Percentiles rank a stretch among this genome's conserved stretches.
These are phyloP conservation scores for Centropus unirufus DNA, from an alignment of 2,113 vertebrate species.

Conservation along the genomic window DNA sequence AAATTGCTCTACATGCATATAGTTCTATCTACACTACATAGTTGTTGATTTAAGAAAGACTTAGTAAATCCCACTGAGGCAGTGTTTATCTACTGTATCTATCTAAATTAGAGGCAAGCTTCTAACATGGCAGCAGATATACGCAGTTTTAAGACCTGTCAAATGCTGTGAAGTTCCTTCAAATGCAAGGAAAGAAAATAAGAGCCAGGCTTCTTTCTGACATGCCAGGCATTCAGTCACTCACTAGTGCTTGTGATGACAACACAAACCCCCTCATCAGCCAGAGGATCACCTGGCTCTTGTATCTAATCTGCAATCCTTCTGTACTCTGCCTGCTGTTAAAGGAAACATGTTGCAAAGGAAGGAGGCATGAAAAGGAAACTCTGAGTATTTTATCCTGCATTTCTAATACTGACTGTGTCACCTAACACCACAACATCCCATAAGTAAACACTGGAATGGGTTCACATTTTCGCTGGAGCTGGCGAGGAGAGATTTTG, in stretches of 20 bases:
- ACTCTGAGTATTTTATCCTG: background rate
- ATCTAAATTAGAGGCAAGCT: constrained; percentile 56
- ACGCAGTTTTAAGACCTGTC: constrained; percentile 50
- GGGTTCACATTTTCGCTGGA: background rate
- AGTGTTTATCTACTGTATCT: constrained; percentile 39
- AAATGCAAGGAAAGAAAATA: constrained; percentile 9
- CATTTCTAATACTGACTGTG: background rate
- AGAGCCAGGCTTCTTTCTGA: constrained; percentile 36
- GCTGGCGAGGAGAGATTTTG: background rate
- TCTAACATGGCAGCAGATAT: constrained; percentile 54
- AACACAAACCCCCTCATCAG: background rate
- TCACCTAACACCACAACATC: background rate
- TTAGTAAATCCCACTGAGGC: constrained; percentile 42
- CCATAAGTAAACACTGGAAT: background rate
- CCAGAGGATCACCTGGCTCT: constrained; percentile 35
- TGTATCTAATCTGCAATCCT: background rate
- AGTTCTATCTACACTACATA: constrained; percentile 1
- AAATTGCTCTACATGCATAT: constrained; percentile 29
- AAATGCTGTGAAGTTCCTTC: constrained; percentile 36
- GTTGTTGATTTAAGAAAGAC: constrained; percentile 37
- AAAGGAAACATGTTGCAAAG: constrained; percentile 34
- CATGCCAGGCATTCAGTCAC: constrained; percentile 13
- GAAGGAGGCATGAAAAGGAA: background rate
- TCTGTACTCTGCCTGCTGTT: constrained; percentile 26
- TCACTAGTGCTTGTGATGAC: background rate